Evolutionary conservation across 2,888 invertebrate species (phyloP).

Genomic region (Agrypnus murinus): DNA sequence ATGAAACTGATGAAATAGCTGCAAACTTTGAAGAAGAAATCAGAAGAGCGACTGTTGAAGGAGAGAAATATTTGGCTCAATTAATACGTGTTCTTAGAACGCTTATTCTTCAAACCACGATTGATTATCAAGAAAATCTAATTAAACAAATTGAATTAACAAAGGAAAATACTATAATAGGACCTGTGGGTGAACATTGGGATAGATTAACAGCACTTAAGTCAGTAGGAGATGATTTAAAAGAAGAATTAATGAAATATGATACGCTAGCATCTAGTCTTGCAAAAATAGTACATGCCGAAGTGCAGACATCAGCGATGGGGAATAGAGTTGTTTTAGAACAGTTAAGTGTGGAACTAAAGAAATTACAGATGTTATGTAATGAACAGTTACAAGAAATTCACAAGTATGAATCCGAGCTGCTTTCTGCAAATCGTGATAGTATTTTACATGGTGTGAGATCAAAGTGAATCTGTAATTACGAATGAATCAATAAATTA

Average conservation of each 20-base stretch:
- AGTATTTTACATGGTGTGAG: conserved; percentile 58
- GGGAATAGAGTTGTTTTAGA: conserved; percentile 51
- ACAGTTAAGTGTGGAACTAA: conserved; percentile 48
- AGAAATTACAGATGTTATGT: conserved; percentile 62
- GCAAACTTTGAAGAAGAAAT: conserved; percentile 50
- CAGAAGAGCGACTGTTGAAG: conserved; percentile 58
- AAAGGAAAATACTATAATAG: conserved; percentile 58
- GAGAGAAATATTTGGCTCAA: conserved; percentile 63
- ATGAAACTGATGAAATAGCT: not conserved
- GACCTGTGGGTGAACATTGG: conserved; percentile 64
- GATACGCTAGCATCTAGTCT: conserved; percentile 64
- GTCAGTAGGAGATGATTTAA: conserved; percentile 63
- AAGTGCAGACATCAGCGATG: conserved; percentile 55
- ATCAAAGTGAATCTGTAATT: too few species aligned
- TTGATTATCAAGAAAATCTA: conserved; percentile 65
- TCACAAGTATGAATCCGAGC: conserved; percentile 63
- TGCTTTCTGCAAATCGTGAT: conserved; percentile 62
- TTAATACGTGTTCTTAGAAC: conserved; percentile 65
- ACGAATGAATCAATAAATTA: not conserved
- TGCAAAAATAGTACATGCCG: conserved; percentile 63
- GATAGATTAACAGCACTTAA: conserved; percentile 65
- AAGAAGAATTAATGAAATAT: conserved; percentile 64
- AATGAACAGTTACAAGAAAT: conserved; percentile 63
- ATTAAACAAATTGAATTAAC: conserved; percentile 67
- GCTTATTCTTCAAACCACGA: conserved; percentile 62